Percentiles rank a stretch among this genome's conserved stretches.
These are phyloP conservation scores for Sialis fuliginosa DNA, from an alignment of 2,888 invertebrate genomes.

Conservation along the genomic window DNA sequence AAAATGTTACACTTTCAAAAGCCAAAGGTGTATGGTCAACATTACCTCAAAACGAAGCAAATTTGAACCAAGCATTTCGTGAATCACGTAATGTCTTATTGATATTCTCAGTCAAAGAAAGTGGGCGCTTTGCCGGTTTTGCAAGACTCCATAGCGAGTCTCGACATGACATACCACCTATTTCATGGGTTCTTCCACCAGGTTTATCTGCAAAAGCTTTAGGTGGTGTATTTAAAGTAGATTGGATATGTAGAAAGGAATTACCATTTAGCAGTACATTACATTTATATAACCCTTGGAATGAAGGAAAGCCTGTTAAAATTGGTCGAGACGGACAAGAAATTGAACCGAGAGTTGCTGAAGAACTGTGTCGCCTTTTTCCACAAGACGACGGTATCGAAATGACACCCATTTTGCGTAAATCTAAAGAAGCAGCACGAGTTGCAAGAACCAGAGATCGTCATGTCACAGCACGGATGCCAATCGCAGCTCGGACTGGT, in stretches of 20 bases:
- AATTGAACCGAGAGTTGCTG: slow-evolving; percentile 89
- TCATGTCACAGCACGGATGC: slow-evolving; percentile 26
- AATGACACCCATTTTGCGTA: slow-evolving; percentile 69
- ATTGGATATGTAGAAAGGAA: slow-evolving; percentile 94
- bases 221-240: slow-evolving; percentile 90
- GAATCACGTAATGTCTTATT: slow-evolving; percentile 87
- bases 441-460: slow-evolving; percentile 28
- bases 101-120: slow-evolving; percentile 95
- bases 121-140: slow-evolving; percentile 89
- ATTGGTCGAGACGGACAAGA: slow-evolving; percentile 98
- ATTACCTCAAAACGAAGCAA: slow-evolving; percentile 89
- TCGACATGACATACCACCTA: slow-evolving; percentile 72
- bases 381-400: slow-evolving; percentile 85
- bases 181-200: slow-evolving; percentile 88
- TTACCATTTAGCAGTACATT: slow-evolving; percentile 80
- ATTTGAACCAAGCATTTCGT: slow-evolving; percentile 84
- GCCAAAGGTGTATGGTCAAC: slow-evolving; percentile 97
- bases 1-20: slow-evolving; percentile 89
- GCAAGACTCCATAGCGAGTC: slow-evolving; percentile 81
- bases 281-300: slow-evolving; percentile 94
- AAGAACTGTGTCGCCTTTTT: slow-evolving; percentile 84
- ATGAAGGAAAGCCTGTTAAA: slow-evolving; percentile 96
- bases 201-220: slow-evolving; percentile 83
- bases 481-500: slow-evolving; percentile 29
- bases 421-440: slow-evolving; percentile 70